Evolutionary conservation across 2,888 invertebrate genomes (phyloP).

Genomic region (Polydesmus complanatus): DNA sequence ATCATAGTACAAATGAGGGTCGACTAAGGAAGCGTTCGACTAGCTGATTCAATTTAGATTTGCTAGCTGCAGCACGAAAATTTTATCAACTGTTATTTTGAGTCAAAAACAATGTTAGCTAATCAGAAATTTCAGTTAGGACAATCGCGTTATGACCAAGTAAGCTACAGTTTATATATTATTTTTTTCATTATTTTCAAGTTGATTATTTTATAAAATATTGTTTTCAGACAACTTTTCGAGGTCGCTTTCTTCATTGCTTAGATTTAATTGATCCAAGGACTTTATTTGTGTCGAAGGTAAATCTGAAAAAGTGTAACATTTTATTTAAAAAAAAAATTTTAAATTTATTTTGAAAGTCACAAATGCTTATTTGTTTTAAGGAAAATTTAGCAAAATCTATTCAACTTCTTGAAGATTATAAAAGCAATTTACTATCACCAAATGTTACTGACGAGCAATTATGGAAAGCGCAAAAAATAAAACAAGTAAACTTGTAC

Average conservation of each 20-base stretch:
- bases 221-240: slow-evolving; percentile 12
- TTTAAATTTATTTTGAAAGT: not conserved
- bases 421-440: slow-evolving; percentile 27
- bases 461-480: slow-evolving; percentile 38
- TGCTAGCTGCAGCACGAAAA: no score
- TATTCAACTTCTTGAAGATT: slow-evolving; percentile 30
- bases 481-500: slow-evolving; percentile 31
- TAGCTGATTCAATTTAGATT: no score
- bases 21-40: no score
- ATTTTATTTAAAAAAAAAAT: not conserved
- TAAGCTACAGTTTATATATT: not conserved
- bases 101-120: not conserved
- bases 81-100: no score
- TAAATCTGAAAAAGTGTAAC: not conserved
- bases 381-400: slow-evolving; percentile 30
- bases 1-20: no score
- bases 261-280: slow-evolving; percentile 17
- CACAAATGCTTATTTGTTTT: slow-evolving; percentile 6
- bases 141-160: slow-evolving; percentile 6
- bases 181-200: not conserved
- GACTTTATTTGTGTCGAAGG: slow-evolving; percentile 11
- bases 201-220: not conserved
- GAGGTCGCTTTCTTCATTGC: slow-evolving; percentile 14
- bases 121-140: slow-evolving; percentile 5
- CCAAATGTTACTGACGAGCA: slow-evolving; percentile 26